Evolutionary conservation across 2,113 vertebrate species (phyloP).

Genomic region (Melanocharis versteri): DNA sequence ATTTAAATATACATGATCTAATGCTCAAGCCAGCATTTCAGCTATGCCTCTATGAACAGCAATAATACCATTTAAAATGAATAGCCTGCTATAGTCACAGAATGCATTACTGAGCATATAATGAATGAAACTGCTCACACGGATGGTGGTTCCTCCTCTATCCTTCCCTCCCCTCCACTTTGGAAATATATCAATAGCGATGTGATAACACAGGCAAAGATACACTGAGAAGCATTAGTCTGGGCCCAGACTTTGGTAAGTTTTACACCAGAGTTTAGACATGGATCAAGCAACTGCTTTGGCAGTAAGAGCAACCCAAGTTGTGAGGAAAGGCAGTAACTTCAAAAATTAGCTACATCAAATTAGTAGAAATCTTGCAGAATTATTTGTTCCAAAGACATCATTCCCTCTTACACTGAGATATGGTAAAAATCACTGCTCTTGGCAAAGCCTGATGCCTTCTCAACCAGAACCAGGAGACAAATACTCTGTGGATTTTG

Average conservation of each 20-base stretch:
- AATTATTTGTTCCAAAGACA: not conserved
- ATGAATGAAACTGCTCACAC: not conserved
- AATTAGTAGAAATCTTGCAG: not conserved
- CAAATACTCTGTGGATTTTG: not conserved
- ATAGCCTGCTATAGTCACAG: not conserved
- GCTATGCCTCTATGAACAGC: conserved; percentile 10
- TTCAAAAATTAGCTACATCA: not conserved
- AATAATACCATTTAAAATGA: not conserved
- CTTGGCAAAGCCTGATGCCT: not conserved
- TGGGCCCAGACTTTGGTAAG: not conserved
- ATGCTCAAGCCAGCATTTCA: not conserved
- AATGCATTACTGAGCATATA: not conserved
- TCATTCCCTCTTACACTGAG: not conserved
- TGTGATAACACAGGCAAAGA: not conserved
- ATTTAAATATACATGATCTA: conserved; percentile 20
- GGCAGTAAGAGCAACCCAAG: not conserved
- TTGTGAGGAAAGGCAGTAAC: not conserved
- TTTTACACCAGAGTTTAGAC: not conserved
- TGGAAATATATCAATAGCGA: not conserved
- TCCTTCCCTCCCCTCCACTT: not conserved
- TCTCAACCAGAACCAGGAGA: not conserved
- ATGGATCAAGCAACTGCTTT: not conserved
- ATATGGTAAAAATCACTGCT: not conserved
- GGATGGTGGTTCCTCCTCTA: not conserved
- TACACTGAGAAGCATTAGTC: not conserved